Conservation (phyloP, 2,888 invertebrate genomes). For the Epistrophella euchroma region DNA sequence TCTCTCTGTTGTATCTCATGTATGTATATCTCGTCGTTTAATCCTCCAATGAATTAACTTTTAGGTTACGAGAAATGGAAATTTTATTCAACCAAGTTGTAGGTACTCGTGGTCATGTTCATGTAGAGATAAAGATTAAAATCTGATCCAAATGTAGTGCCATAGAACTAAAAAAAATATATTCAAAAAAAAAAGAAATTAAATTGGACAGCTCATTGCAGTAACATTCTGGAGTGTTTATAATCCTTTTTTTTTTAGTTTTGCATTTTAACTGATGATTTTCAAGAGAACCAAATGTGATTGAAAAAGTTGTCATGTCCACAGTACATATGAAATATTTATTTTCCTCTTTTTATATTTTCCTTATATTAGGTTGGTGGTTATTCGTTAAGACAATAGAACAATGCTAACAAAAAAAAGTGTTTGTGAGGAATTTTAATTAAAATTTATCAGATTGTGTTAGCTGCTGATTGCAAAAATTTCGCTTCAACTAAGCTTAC, state of each 20-base stretch:
- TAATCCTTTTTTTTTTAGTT: conserved; percentile 31
- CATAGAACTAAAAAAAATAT: not conserved
- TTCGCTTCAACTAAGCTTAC: not conserved
- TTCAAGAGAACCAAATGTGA: conserved; percentile 38
- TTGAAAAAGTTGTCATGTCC: conserved; percentile 66
- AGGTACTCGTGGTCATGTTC: conserved; percentile 41
- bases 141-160: conserved; percentile 32
- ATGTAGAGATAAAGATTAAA: conserved; percentile 65
- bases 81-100: conserved; percentile 56
- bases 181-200: not conserved
- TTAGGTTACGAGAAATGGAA: conserved; percentile 58
- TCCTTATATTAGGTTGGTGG: not conserved
- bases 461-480: not conserved
- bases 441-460: conserved; percentile 5
- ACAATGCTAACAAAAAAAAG: not conserved
- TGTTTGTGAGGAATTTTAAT: not conserved
- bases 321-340: not conserved
- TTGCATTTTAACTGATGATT: conserved; percentile 7
- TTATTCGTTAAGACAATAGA: not conserved
- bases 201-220: conserved; percentile 27
- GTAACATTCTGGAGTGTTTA: conserved; percentile 21
- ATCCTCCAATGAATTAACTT: conserved; percentile 63
- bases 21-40: conserved; percentile 56
- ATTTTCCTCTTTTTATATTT: conserved; percentile 9
- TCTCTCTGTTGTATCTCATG: conserved; percentile 30